Percentiles rank a stretch among this genome's conserved stretches.
These are phyloP conservation scores for Otis tarda DNA, from an alignment of 2,113 vertebrate genomes.

Conservation along the genomic window DNA sequence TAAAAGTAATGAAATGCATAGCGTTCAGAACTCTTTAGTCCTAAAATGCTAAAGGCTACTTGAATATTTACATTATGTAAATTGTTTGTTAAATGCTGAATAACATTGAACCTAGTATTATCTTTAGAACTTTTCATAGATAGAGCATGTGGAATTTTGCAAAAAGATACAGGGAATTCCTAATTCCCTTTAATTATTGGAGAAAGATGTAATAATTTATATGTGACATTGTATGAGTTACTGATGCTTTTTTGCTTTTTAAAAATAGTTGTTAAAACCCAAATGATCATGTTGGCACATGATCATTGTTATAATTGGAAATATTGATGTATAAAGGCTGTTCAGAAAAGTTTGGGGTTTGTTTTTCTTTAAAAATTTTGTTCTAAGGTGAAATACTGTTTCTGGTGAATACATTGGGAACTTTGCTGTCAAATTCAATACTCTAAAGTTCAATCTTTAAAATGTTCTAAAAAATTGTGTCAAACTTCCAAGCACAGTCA, in stretches of 20 bases:
- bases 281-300: background rate
- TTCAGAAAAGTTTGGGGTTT: background rate
- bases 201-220: background rate
- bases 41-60: background rate
- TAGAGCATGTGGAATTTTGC: background rate
- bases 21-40: background rate
- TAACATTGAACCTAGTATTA: background rate
- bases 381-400: background rate
- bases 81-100: slow-evolving; percentile 25
- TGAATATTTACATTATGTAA: slow-evolving; percentile 39
- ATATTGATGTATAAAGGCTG: background rate
- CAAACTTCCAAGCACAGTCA: background rate
- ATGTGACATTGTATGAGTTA: background rate
- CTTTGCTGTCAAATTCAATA: background rate
- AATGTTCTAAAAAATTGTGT: background rate
- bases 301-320: background rate
- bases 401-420: background rate
- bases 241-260: background rate
- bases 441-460: background rate
- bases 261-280: background rate
- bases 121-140: background rate
- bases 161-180: background rate
- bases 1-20: slow-evolving; percentile 16
- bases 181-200: background rate
- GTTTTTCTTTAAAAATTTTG: background rate